Conservation (phyloP, 1,140 invertebrate genomes). For the Caenorhabditis brenneri region DNA sequence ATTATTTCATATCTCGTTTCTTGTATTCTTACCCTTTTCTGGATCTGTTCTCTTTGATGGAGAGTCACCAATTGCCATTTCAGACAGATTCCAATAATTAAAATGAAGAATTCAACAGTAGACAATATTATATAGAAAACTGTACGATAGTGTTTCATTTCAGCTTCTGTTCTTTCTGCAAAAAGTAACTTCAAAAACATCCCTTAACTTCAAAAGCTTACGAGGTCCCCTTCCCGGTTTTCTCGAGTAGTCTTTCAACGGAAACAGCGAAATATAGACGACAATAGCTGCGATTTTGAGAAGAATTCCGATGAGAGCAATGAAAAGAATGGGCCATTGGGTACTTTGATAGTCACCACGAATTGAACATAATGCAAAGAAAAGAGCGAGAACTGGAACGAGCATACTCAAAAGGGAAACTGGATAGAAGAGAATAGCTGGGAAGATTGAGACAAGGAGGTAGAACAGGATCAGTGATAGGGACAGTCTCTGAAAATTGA, state of each 20-base stretch:
- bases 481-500: slow-evolving; percentile 26
- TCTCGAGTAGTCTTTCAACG: slow-evolving; percentile 14
- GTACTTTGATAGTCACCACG: slow-evolving; percentile 25
- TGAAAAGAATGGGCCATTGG: slow-evolving; percentile 31
- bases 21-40: not conserved
- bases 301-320: slow-evolving; percentile 37
- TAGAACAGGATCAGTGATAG: slow-evolving; percentile 17
- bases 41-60: slow-evolving; percentile 10
- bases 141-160: slow-evolving; percentile 28
- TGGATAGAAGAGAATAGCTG: slow-evolving; percentile 16
- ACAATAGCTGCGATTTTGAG: slow-evolving; percentile 32
- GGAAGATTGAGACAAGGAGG: slow-evolving; percentile 34
- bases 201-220: not conserved
- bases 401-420: slow-evolving; percentile 13
- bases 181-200: too few relatives aligned
- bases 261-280: slow-evolving; percentile 11
- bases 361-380: slow-evolving; percentile 32
- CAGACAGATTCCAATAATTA: slow-evolving; percentile 25
- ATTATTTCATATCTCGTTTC: not conserved
- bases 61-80: slow-evolving; percentile 26
- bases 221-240: slow-evolving; percentile 22
- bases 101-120: not conserved
- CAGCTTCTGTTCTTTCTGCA: slow-evolving; percentile 26
- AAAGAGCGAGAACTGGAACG: slow-evolving; percentile 17
- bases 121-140: slow-evolving; percentile 8